Base-by-base conservation (phyloP, 2,888 invertebrate genomes). In the Dioctria rufipes region DNA sequence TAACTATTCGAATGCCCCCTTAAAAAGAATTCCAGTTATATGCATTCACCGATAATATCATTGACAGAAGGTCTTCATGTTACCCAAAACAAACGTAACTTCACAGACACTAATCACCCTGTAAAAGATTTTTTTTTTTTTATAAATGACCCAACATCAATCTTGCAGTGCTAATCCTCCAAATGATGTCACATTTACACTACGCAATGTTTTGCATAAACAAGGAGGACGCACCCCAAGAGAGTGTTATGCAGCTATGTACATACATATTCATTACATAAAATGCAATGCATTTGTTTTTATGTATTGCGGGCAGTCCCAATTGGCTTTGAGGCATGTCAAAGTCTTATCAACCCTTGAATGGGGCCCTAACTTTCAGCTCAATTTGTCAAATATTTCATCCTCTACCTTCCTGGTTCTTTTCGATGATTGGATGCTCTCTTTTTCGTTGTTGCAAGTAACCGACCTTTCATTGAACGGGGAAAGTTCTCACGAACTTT, bases 151-250 rank as follows among this genome's bases (percentile, higher is more conserved):
- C 80, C 63, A 39, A 66, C 78, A 82, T 82, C 80, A 80, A 80
- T 82, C 78, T 73, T 51, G 65, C 65, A 66, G 65, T 63, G 42
- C 78, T 80, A 80, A 82, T 80, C 80, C 82, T 80, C 73, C 65
- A 80, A 82, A 82, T 82, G 58, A 77, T 78, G 71, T 82, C 82
- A 80, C 82, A 80, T 80, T 80, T 82, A 73, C 66, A 80, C 78
- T 61, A 63, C 61, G 80, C 66, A 66, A 54, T 75, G 73, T 82
- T 82, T 80, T 54, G 65, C 65, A 73, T 63, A 69, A 80, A 75
- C 75, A 75, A 40, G 63, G 5, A 2, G 66, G 25, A 61, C 63
- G n/a, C 60, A 63, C 39, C 63, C 40, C 8, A 63, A 63, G 63
- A 37, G 25, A 25, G 25, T 25, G 2, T 25, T 25, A 25, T 25